phyloP scores from a whole-genome alignment of 2,113 vertebrate genomes.

The Lasiurus cinereus region DNA sequence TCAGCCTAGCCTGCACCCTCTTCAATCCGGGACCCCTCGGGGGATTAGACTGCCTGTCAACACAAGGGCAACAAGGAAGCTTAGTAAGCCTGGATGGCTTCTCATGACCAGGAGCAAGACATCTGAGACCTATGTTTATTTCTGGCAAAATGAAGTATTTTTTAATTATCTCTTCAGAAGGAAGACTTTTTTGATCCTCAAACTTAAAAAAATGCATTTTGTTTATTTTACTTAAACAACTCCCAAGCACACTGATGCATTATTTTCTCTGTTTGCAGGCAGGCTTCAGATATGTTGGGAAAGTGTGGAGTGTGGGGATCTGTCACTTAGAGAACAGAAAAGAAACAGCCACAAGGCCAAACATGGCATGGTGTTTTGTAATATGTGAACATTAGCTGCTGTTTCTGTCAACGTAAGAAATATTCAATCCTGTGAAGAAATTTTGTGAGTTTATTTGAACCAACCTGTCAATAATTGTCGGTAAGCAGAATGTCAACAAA shows the following conservation, averaged over 20 bases:
- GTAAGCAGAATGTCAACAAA: no score
- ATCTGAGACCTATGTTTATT: slow-evolving; percentile 10
- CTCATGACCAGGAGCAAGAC: neutral
- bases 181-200: slow-evolving; percentile 24
- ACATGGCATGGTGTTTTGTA: slow-evolving; percentile 5
- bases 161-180: slow-evolving; percentile 4
- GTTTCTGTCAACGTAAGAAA: neutral
- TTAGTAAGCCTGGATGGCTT: neutral
- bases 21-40: no score
- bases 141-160: slow-evolving; percentile 21
- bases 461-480: no score
- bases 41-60: no score
- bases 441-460: no score
- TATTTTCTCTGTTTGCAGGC: slow-evolving; percentile 34
- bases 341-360: slow-evolving; percentile 39
- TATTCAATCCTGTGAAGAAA: no score
- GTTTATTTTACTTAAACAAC: slow-evolving; percentile 41
- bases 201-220: slow-evolving; percentile 27
- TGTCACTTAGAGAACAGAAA: slow-evolving; percentile 7
- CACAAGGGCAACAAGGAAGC: neutral
- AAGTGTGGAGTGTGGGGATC: slow-evolving; percentile 50
- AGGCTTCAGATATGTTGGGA: neutral
- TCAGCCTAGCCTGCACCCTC: no score
- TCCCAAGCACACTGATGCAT: neutral
- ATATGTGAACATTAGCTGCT: neutral